These are phyloP conservation scores for Nasua narica DNA, from an alignment of 2,797 vertebrate genomes.

Conservation along the genomic window DNA sequence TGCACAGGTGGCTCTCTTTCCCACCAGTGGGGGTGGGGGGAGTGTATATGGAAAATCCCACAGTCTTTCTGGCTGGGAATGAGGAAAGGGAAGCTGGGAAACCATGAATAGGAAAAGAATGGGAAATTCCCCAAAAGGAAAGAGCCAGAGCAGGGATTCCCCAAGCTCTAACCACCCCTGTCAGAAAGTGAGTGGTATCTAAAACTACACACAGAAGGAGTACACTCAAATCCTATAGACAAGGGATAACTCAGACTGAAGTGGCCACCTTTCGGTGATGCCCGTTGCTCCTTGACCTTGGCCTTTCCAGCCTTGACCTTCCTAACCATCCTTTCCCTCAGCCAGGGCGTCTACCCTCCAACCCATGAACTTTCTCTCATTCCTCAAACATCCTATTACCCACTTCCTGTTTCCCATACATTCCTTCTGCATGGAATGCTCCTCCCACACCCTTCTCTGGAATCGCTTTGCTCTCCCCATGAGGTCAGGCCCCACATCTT, in stretches of 20 bases:
- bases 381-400: neutral
- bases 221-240: neutral
- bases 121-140: neutral
- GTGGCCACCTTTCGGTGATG: neutral
- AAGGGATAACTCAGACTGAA: neutral
- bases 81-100: neutral
- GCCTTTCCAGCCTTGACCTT: neutral
- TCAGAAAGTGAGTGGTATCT: neutral
- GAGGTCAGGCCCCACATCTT: neutral
- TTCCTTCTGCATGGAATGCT: neutral
- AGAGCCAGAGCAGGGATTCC: neutral
- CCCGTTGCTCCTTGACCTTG: neutral
- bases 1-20: neutral
- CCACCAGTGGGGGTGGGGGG: no score
- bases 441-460: neutral
- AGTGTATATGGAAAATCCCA: neutral
- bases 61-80: neutral
- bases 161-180: no score
- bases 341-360: neutral
- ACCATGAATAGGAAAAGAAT: neutral
- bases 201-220: neutral
- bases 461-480: neutral
- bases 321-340: neutral
- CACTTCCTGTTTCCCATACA: neutral
- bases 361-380: neutral